Base-by-base conservation (phyloP, 1,140 invertebrate species). In the Cephus cinctus region DNA sequence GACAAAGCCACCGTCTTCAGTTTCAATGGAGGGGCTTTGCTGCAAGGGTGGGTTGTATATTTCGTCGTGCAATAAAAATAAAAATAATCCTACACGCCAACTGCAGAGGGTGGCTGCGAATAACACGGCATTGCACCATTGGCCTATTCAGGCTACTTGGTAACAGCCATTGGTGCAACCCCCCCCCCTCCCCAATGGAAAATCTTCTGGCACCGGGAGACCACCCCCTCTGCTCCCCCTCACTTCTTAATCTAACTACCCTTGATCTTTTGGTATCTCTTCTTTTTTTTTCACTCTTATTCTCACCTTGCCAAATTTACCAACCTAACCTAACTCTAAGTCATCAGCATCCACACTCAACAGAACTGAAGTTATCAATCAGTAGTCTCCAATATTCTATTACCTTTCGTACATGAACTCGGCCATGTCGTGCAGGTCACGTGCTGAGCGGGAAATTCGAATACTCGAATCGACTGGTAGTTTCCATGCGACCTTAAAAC, bases 401-500 rank as follows among this genome's bases (percentile, higher is more conserved):
- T 70, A 76, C 73, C 69, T 73, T 52, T 70, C 57, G 56, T 72
- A 75, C 8, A 73, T 18, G 12, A 71, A 56, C 42, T 66, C 57
- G 12, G 58, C 57, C 16, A 35, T 58, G 31, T 70, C 62, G 38
- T 65, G 64, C 16, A 72, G 36, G 36, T 73, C 69, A 3, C 51
- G 14, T 12, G 61, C 16, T 31, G 56, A 59, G 47, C 69, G 61
- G 19, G 45, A 36, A 19, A 41, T 47, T 8, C 57, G 58, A 42
- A 36, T 42, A 20, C 43, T 52, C 18, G n/a, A 31, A 35, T 39
- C 56, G 20, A 57, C 59, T 5, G 74, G 71, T 40, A 77, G 60
- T 34, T 70, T 55, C 71, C 71, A 77, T 2, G 56, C 57, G 12
- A 68, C 52, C 59, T 76, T 75, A 49, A 76, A 76, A 2, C 75